Base-by-base conservation (phyloP, 2,888 invertebrate genomes). In the Synergus gifuensis region DNA sequence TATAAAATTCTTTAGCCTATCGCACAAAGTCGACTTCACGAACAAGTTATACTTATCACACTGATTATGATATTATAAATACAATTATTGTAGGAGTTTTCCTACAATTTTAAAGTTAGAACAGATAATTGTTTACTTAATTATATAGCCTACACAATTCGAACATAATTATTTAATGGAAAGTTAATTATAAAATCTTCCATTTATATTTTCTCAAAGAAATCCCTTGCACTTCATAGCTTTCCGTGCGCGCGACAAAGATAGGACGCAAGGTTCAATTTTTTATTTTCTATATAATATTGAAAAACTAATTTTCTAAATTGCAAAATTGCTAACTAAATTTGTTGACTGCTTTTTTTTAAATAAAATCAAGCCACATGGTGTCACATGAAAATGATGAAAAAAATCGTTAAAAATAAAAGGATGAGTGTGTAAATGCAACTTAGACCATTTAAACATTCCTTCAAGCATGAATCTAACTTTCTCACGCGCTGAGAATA, bases 131-230 rank as follows among this genome's bases (percentile, higher is more conserved):
- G 9, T 44, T 28, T 9, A 54, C 16, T 73, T 49, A 73, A 54
- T 64, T 49, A n/a, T 73, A 73, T 46, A 73, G 46, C 54, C 49
- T 69, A 67, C 22, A 73, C 14, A 28, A 69, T 46, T 73, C 16
- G n/a, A 73, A 49, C 49, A 73, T 73, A 54, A 54, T 73, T n/a
- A 42, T 73, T 84, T 83, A 78, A 85, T 78, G 80, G 81, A 77
- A 83, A 83, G 85, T 86, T 86, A 86, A 80, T 83, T 86, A 83
- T 86, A 85, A 86, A 86, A 86, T 83, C 66, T 67, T 78, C 86
- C 82, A 83, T 83, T 81, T 83, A 84, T 85, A 83, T 83, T 82
- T 83, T 66, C 77, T 49, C 77, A 54, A 67, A 79, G 76, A 60
- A 76, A 80, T 76, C 44, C 22, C 77, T 76, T 78, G 76, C 78